These are phyloP conservation scores for Geopemphigus sp. DNA, from an alignment of 1,140 invertebrate species.

Conservation along the genomic window DNA sequence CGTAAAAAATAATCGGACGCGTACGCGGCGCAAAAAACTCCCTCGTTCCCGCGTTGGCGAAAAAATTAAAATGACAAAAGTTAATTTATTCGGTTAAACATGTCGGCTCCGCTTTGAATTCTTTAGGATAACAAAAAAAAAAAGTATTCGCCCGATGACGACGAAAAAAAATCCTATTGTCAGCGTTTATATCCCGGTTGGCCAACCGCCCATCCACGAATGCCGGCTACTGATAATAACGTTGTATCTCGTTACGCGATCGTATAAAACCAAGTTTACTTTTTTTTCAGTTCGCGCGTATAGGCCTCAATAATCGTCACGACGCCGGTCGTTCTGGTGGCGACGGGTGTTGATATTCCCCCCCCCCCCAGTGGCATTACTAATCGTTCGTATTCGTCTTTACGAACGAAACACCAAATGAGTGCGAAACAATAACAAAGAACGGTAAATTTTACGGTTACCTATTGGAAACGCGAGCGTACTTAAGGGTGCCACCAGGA, in stretches of 20 bases:
- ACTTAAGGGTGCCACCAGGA: too few species aligned
- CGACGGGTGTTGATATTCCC: neutral
- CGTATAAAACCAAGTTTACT: conserved; percentile 20
- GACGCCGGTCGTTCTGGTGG: neutral
- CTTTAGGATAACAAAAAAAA: conserved; percentile 24
- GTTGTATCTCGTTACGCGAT: conserved; percentile 15
- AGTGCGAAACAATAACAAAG: too few species aligned
- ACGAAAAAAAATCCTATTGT: conserved; percentile 18
- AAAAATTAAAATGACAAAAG: conserved; percentile 29
- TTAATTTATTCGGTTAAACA: conserved; percentile 35
- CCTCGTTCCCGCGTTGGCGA: neutral
- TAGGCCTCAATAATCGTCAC: neutral
- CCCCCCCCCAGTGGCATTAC: too few species aligned
- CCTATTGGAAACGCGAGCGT: too few species aligned
- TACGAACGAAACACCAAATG: too few species aligned
- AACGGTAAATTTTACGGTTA: too few species aligned
- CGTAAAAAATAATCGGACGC: neutral
- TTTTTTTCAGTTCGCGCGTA: too few species aligned
- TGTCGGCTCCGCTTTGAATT: conserved; percentile 30
- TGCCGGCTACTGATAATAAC: neutral
- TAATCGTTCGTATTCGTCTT: too few species aligned
- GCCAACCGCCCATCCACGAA: conserved; percentile 1
- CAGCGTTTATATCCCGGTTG: conserved; percentile 37
- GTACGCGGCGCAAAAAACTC: neutral
- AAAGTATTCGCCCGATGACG: conserved; percentile 2